Percentiles rank a stretch among this genome's conserved stretches.
Conservation (phyloP, 2,113 vertebrate genomes). For the Heterocephalus glaber region DNA sequence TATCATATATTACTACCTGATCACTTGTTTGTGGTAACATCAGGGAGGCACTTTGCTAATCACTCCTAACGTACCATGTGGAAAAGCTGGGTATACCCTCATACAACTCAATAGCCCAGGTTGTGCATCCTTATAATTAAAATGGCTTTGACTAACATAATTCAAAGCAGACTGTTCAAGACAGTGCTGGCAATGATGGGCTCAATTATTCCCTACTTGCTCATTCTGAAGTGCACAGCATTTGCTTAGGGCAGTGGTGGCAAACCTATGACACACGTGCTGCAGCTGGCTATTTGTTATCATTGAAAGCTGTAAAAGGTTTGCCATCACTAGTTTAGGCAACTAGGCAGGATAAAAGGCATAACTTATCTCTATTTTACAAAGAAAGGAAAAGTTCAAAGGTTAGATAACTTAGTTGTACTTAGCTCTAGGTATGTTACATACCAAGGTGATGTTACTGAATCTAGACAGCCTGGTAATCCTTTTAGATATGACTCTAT, state of each 20-base stretch:
- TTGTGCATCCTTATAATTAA: background rate
- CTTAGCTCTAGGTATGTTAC: background rate
- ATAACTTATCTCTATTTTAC: background rate
- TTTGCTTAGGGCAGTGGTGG: background rate
- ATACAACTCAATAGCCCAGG: background rate
- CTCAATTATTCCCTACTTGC: background rate
- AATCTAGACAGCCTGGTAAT: background rate
- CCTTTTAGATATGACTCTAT: background rate
- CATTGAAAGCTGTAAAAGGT: background rate
- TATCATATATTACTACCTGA: background rate
- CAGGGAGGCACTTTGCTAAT: background rate
- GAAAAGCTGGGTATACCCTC: background rate
- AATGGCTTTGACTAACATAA: background rate
- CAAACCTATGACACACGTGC: background rate
- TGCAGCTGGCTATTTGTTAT: background rate
- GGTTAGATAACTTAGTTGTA: background rate
- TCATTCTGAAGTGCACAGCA: background rate
- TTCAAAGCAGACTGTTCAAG: background rate
- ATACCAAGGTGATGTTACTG: background rate
- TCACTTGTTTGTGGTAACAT: background rate
- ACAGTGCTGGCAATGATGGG: background rate
- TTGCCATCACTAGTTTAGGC: background rate
- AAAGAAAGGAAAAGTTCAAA: background rate
- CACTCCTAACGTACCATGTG: background rate
- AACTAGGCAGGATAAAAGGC: background rate